Base-by-base conservation (phyloP, 64 coral and sea anemone species). In the Catalaphyllia jardinei region DNA sequence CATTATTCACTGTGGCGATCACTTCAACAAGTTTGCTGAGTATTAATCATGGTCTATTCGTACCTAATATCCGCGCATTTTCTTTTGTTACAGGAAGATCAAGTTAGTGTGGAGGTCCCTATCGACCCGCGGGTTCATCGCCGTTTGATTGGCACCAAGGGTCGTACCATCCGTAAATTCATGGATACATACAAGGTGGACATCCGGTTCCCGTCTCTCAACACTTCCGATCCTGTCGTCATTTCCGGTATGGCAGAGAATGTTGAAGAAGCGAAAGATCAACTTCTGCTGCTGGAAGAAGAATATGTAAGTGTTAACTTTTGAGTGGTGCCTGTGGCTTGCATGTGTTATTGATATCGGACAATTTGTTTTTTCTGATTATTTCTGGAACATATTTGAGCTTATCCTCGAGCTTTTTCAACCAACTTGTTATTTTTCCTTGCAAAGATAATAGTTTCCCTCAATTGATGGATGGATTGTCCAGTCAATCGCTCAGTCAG, bases 141-240 rank as follows among this genome's bases (percentile, higher is more conserved):
- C 61, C 91, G 97, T 28, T 86, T 99, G 38, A 99, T 99, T 38
- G 97, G 97, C 6, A 74, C 90, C 20, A 95, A 90, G 60, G 97
- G 97, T 0, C 90, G 93, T 4, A 65, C 84, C 73, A 95, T 99
- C 18, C 94, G 97, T 11, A 89, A 90, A 77, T 91, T 99, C 62
- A 99, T 99, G 97, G 97, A 99, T 1, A 87, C 80, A 31, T 99
- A 93, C 46, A 94, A 91, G 22, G 97, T 99, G 7, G 97, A 99
- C 75, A 95, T 99, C 30, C 94, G 97, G 13, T 99, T 99, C 81
- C 97, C 97, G 2, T 92, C 94, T 29, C 73, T 74, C 18, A 92
- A 95, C 89, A 83, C 76, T 31, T 89, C 89, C 30, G 97, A 95
- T 20, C 88, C 91, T 62, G 97, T 99, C 28, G 86, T 73, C n/a